These are phyloP conservation scores for Centruroides sculpturatus DNA, from an alignment of 1,140 invertebrate species.

Conservation along the genomic window DNA sequence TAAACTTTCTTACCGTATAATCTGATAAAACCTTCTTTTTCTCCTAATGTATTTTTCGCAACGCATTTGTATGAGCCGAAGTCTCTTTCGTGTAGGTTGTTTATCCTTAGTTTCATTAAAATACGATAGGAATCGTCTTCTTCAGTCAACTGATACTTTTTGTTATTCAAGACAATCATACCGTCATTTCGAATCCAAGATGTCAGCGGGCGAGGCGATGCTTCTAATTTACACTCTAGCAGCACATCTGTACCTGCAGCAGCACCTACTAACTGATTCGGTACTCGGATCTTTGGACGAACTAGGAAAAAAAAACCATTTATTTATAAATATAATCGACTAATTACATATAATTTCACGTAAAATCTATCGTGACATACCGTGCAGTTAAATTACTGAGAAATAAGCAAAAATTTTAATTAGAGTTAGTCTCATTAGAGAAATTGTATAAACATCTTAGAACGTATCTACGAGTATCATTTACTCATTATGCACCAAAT, in stretches of 20 bases:
- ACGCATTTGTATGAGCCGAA: slow-evolving; percentile 77
- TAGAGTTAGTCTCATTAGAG: too few species aligned
- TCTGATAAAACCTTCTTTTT: slow-evolving; percentile 72
- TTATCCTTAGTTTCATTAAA: slow-evolving; percentile 65
- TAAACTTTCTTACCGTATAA: slow-evolving; percentile 57
- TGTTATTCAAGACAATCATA: slow-evolving; percentile 12
- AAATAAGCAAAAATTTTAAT: too few species aligned
- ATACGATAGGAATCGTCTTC: slow-evolving; percentile 57
- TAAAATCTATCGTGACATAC: too few species aligned
- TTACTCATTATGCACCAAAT: too few species aligned
- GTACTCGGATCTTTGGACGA: slow-evolving; percentile 57
- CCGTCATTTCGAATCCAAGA: slow-evolving; percentile 66
- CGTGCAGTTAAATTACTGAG: too few species aligned
- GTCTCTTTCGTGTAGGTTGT: slow-evolving; percentile 58
- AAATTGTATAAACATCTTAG: too few species aligned
- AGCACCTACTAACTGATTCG: slow-evolving; percentile 64
- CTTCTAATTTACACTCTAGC: slow-evolving; percentile 67
- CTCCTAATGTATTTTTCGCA: slow-evolving; percentile 79
- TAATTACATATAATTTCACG: too few species aligned
- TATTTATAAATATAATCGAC: too few species aligned
- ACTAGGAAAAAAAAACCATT: too few species aligned
- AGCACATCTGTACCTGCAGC: slow-evolving; percentile 59
- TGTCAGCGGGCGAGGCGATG: slow-evolving; percentile 76
- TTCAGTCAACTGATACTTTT: slow-evolving; percentile 18
- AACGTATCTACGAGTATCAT: too few species aligned